Percentiles rank a stretch among this genome's conserved stretches.
phyloP scores from a whole-genome alignment of 2,113 vertebrate genomes.

The Apeltes quadracus region DNA sequence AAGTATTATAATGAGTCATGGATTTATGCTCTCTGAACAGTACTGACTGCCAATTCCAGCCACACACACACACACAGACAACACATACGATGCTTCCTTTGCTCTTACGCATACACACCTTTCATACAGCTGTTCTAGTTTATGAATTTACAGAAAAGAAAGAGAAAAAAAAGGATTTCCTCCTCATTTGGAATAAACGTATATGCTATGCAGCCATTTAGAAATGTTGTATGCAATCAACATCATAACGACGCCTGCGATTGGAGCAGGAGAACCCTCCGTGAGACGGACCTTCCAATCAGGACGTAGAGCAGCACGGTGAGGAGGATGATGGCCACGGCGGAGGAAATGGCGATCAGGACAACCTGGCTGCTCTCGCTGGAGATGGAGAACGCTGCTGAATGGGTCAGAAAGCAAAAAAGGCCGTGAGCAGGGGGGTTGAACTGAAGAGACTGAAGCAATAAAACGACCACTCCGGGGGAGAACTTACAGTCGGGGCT shows the following conservation, averaged over 20 bases:
- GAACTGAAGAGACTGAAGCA: too few relatives aligned
- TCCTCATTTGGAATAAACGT: conserved; percentile 21
- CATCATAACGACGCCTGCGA: not conserved
- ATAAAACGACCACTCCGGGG: too few relatives aligned
- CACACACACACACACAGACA: conserved; percentile 40
- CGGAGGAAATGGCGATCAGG: conserved; percentile 93
- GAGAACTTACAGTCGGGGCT: conserved; percentile 93
- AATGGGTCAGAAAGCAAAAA: conserved; percentile 45
- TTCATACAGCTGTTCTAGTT: conserved; percentile 19
- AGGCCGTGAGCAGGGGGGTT: not conserved
- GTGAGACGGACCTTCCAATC: conserved; percentile 89
- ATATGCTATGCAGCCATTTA: not conserved
- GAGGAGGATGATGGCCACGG: conserved; percentile 93
- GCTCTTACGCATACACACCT: conserved; percentile 16
- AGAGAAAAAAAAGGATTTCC: conserved; percentile 10
- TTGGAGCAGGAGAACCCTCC: not conserved
- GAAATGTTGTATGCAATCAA: not conserved
- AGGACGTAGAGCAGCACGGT: conserved; percentile 92
- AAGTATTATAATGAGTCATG: conserved; percentile 71
- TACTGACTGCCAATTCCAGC: conserved; percentile 64
- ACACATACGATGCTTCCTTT: conserved; percentile 9
- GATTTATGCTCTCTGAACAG: conserved; percentile 70
- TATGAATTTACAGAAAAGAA: conserved; percentile 26
- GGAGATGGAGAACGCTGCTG: conserved; percentile 96
- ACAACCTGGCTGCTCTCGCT: conserved; percentile 96